Evolutionary conservation across 2,888 invertebrate genomes (phyloP).

Genomic region (Teinopalpus imperialis): DNA sequence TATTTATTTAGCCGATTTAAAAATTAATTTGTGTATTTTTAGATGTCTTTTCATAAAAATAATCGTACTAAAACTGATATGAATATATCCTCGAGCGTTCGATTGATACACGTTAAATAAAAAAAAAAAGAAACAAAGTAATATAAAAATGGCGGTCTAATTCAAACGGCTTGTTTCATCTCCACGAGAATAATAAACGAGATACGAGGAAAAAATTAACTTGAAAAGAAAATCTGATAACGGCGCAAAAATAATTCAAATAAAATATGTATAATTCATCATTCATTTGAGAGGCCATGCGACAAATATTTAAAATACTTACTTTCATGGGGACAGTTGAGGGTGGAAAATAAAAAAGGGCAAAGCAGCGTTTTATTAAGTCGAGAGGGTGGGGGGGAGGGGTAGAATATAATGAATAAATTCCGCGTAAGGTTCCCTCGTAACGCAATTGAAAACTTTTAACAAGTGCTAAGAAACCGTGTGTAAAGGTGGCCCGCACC

Average conservation of each 20-base stretch:
- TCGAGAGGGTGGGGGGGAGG: conserved; percentile 52
- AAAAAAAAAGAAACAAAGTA: too few species aligned
- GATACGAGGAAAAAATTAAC: conserved; percentile 28
- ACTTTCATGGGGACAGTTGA: conserved; percentile 59
- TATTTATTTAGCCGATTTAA: background rate
- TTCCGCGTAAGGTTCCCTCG: conserved; percentile 71
- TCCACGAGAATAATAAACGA: conserved; percentile 20
- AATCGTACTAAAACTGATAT: too few species aligned
- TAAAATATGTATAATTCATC: conserved; percentile 73
- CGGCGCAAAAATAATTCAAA: conserved; percentile 58
- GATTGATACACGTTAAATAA: too few species aligned
- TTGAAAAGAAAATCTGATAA: conserved; percentile 42
- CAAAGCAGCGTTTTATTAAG: conserved; percentile 75
- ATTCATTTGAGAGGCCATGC: conserved; percentile 68
- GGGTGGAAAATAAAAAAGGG: conserved; percentile 55
- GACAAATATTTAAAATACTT: conserved; percentile 77
- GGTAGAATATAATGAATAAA: conserved; percentile 78
- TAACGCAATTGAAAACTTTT: conserved; percentile 82
- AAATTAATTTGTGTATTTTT: too few species aligned
- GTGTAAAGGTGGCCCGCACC: conserved; percentile 76
- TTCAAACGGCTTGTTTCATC: conserved; percentile 16
- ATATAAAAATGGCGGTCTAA: background rate
- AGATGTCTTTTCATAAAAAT: too few species aligned
- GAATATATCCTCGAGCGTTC: too few species aligned
- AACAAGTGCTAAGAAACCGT: conserved; percentile 80